A percentile compares a stretch with the other conserved stretches of the same genome.
phyloP scores from a whole-genome alignment of 2,888 invertebrate species.

The Dryocosmus kuriphilus region DNA sequence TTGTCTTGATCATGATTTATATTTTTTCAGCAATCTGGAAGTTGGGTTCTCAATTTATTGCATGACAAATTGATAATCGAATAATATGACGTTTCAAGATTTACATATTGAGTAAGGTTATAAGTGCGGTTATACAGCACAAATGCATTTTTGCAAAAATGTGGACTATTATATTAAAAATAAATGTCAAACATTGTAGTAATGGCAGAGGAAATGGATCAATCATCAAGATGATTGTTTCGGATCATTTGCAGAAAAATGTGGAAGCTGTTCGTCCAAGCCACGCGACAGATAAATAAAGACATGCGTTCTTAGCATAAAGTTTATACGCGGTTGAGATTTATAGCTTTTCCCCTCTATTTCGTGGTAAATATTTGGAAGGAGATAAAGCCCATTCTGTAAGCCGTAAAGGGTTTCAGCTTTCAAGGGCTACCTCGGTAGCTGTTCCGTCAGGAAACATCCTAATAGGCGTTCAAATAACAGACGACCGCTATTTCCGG shows the following conservation, averaged over 20 bases:
- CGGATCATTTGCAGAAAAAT: background rate
- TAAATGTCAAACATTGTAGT: background rate
- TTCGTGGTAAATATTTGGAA: constrained; percentile 27
- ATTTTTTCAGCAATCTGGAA: too few relatives aligned
- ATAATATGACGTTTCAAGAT: background rate
- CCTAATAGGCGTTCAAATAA: constrained; percentile 33
- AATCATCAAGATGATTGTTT: background rate
- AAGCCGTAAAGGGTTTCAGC: constrained; percentile 2
- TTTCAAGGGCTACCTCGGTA: background rate
- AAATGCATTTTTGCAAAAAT: too few relatives aligned
- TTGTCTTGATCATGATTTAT: too few relatives aligned
- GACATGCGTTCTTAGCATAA: constrained; percentile 8
- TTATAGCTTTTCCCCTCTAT: constrained; percentile 17
- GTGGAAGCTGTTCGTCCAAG: background rate
- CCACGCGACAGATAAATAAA: constrained; percentile 28
- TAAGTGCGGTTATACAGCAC: background rate
- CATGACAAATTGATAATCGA: too few relatives aligned
- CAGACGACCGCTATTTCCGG: constrained; percentile 23
- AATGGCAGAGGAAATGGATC: background rate
- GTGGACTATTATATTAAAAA: too few relatives aligned
- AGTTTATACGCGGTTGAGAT: constrained; percentile 16
- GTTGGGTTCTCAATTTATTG: too few relatives aligned
- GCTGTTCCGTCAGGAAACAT: constrained; percentile 11
- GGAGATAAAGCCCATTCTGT: constrained; percentile 30
- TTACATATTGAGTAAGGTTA: constrained; percentile 2